These are phyloP conservation scores for Mesorhabditis sp. DNA, from an alignment of 2,888 invertebrate genomes.

Conservation along the genomic window DNA sequence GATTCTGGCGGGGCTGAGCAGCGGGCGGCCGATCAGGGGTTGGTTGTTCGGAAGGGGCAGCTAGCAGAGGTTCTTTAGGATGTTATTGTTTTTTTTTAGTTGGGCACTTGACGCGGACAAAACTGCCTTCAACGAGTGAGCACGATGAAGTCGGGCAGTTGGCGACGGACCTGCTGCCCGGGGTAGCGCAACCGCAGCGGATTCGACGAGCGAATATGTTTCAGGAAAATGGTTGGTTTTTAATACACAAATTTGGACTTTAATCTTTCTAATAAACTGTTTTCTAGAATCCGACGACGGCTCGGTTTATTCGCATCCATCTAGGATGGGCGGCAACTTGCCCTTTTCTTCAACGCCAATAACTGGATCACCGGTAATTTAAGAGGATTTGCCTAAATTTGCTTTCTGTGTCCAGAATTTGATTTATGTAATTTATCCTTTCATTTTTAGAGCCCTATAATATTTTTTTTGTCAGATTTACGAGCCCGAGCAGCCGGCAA, in stretches of 20 bases:
- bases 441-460: no score
- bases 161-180: not conserved
- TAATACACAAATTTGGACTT: not conserved
- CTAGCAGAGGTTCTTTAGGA: not conserved
- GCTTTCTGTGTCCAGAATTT: not conserved
- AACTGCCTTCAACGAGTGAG: not conserved
- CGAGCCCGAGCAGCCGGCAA: not conserved
- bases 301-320: conserved; percentile 55
- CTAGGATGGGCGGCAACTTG: conserved; percentile 37
- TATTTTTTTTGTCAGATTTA: not conserved
- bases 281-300: conserved; percentile 37
- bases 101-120: not conserved
- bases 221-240: not conserved
- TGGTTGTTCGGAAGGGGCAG: conserved; percentile 3
- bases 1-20: conserved; percentile 57
- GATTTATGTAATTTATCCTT: not conserved
- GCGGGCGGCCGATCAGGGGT: conserved; percentile 40
- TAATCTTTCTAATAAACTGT: not conserved
- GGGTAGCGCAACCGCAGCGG: not conserved
- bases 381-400: not conserved
- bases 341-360: not conserved
- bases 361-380: conserved; percentile 6
- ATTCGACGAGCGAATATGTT: not conserved
- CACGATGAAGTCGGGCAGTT: not conserved
- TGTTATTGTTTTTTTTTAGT: conserved; percentile 1